Base-by-base conservation (phyloP, 2,113 vertebrate species). In the Penelope pileata region DNA sequence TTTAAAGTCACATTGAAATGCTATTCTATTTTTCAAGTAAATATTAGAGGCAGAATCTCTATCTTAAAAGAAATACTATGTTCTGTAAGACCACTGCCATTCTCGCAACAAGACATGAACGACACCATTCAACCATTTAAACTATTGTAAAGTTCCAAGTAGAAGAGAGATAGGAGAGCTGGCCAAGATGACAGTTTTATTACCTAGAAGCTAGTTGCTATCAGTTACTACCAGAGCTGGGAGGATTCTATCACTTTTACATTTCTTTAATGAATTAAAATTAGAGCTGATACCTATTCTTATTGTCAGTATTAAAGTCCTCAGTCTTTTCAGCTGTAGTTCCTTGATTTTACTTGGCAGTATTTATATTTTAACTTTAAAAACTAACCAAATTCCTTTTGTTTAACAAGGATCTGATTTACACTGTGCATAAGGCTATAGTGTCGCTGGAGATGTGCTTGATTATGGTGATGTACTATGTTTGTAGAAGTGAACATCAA, bases 401-500 rank as follows among this genome's bases (percentile, higher is more conserved):
- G 7, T 67, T 94, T 67, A 43, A 50, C 5, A 19, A 68, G 69
- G 27, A 74, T 88, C 51, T 85, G 54, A 50, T 83, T 80, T 90
- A 63, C 70, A 26, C 69, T 67, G 53, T 50, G 8, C 22, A 26
- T 70, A 16, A 22, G 51, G 5, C 38, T 54, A 1, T 40, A 72
- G 54, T 82, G 74, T 87, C 80, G 64, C 56, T 59, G 87, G 67
- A 91, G 84, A 62, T 50, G 82, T 63, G 87, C 78, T 91, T 96
- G 91, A 87, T 95, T 83, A 84, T 78, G 78, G 89, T 94, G 97
- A 97, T 86, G 50, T 90, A 94, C 93, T 91, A 92, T 16, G 2
- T 96, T 96, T 91, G 53, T 94, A 82, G 91, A 93, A 95, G 90
- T 94, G 93, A 96, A 97, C 94, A 95, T 97, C 97, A 94, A 92